These are phyloP conservation scores for Poeciliopsis turrubarensis DNA, from an alignment of 2,113 vertebrate species.

Conservation along the genomic window DNA sequence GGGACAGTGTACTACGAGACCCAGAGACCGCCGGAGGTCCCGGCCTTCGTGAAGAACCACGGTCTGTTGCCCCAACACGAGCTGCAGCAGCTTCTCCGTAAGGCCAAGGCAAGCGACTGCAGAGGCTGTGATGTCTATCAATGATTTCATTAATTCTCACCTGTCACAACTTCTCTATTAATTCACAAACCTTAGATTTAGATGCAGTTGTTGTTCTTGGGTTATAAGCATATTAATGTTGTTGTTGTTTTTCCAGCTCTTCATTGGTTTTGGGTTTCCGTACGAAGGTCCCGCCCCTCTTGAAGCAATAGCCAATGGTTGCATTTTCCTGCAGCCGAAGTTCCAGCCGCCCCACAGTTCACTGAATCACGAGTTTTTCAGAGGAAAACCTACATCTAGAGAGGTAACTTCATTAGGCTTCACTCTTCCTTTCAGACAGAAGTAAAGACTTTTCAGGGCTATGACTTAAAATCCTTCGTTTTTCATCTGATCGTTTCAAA, in stretches of 20 bases:
- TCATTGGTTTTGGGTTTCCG: slow-evolving; percentile 97
- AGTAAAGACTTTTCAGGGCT: background rate
- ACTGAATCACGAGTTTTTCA: slow-evolving; percentile 96
- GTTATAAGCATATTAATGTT: background rate
- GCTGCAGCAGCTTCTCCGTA: slow-evolving; percentile 93
- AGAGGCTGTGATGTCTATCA: background rate
- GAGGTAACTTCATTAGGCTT: slow-evolving; percentile 76
- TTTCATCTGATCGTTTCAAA: background rate
- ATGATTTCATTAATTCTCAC: background rate
- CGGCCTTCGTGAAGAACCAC: slow-evolving; percentile 94
- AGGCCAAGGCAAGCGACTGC: slow-evolving; percentile 84
- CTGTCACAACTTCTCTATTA: background rate
- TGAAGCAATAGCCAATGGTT: slow-evolving; percentile 97
- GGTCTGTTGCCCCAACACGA: slow-evolving; percentile 95
- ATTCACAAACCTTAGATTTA: background rate
- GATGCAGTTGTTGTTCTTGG: background rate
- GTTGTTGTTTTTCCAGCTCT: slow-evolving; percentile 82
- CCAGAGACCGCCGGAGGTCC: slow-evolving; percentile 93
- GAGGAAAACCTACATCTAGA: slow-evolving; percentile 94
- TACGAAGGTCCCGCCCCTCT: slow-evolving; percentile 96
- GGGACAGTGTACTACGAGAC: slow-evolving; percentile 97
- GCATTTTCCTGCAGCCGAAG: slow-evolving; percentile 92
- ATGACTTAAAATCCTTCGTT: background rate
- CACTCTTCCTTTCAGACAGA: background rate
- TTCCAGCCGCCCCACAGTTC: slow-evolving; percentile 94